Conservation (phyloP, 1,140 invertebrate genomes). For the Tyrophagus putrescentiae region DNA sequence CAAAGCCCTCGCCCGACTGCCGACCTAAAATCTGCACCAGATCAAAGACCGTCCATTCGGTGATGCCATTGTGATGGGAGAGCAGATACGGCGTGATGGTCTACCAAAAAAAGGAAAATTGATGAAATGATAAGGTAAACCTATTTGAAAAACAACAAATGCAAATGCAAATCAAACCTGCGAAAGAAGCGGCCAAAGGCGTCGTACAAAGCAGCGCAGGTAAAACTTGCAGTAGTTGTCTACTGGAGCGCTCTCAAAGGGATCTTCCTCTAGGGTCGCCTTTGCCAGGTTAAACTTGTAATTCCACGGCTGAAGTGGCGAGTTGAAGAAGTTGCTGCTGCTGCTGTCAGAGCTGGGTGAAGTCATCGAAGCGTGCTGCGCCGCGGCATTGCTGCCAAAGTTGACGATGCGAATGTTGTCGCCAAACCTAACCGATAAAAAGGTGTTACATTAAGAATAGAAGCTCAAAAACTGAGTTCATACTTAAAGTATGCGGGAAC, state of each 20-base stretch:
- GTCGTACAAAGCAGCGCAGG: slow-evolving; percentile 8
- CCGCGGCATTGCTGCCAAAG: slow-evolving; percentile 6
- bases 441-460: too few species aligned
- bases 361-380: background rate
- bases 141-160: background rate
- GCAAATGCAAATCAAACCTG: slow-evolving; percentile 4
- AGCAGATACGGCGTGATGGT: slow-evolving; percentile 12
- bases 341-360: background rate
- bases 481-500: slow-evolving; percentile 19
- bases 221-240: slow-evolving; percentile 20
- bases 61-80: background rate
- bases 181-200: slow-evolving; percentile 14
- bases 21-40: background rate
- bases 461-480: background rate
- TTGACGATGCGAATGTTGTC: slow-evolving; percentile 16
- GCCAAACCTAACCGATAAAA: slow-evolving; percentile 11
- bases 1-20: slow-evolving; percentile 10
- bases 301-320: slow-evolving; percentile 17
- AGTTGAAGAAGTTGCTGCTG: background rate
- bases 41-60: slow-evolving; percentile 19
- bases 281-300: background rate
- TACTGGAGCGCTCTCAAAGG: background rate
- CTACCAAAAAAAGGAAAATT: slow-evolving; percentile 9
- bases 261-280: background rate
- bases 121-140: background rate